Evolutionary conservation across 2,797 vertebrate genomes (phyloP).

Genomic region (Sebastes hubbsi): DNA sequence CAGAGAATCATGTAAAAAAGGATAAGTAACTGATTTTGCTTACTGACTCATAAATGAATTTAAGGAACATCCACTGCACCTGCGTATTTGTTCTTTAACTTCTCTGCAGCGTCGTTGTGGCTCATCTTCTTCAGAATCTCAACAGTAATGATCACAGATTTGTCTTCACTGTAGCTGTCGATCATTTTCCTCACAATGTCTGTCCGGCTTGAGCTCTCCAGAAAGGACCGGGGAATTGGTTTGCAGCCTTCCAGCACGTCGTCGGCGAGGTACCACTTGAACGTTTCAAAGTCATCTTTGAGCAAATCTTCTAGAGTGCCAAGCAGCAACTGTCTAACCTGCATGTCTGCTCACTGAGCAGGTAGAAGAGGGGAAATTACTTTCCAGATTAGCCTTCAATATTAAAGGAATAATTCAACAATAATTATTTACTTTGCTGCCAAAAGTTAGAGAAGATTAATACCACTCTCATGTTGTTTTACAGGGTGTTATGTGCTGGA

Average conservation of each 20-base stretch:
- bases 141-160: not conserved
- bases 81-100: not conserved
- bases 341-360: constrained; percentile 43
- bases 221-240: rapidly evolving
- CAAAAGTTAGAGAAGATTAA: not conserved
- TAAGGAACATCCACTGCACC: not conserved
- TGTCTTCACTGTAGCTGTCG: rapidly evolving
- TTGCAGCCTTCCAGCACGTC: rapidly evolving
- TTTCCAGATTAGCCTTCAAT: not conserved
- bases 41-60: not conserved
- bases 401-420: not conserved
- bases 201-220: rapidly evolving
- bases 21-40: not conserved
- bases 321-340: not conserved
- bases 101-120: not conserved
- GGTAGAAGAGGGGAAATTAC: not conserved
- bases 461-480: not conserved
- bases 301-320: constrained; percentile 2
- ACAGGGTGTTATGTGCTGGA: not conserved
- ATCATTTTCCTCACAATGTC: not conserved
- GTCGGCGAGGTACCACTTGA: constrained; percentile 13
- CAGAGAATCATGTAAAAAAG: not conserved
- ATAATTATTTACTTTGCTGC: not conserved
- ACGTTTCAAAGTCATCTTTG: rapidly evolving
- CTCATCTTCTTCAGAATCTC: constrained; percentile 29